Base-by-base conservation (phyloP, 2,888 invertebrate genomes). In the Stegana nigrithorax region DNA sequence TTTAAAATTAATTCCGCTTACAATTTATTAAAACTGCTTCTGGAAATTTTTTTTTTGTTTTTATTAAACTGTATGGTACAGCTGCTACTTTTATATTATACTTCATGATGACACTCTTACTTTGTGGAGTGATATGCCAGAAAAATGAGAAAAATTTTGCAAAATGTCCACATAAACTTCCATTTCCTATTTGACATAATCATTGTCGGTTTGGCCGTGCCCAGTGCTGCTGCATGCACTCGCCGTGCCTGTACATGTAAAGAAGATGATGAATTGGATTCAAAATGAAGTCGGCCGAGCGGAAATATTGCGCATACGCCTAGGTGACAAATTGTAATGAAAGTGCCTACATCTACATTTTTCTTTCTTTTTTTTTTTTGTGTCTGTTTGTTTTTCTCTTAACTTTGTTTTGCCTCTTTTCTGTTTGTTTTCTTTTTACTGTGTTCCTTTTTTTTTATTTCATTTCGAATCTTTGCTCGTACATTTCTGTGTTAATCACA, bases 271-370 rank as follows among this genome's bases (percentile, higher is more conserved):
- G 19, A 56, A 26, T 56, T 59, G 23, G 47, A 61, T 65, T 65
- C n/a, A 36, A 60, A 64, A 64, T 72, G 42, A 53, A 36, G 39
- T 60, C 19, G 63, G 42, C 55, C 67, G 59, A 59, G 53, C 45
- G 53, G 42, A 25, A 47, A 59, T 63, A 69, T 71, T 72, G 64
- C 62, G 64, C 64, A 69, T 68, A 73, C 72, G 73, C 64, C 65
- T 56, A 63, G 69, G 62, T 72, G 68, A 69, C 67, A 67, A 60
- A 67, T 65, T 59, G 55, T 65, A 68, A 68, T 72, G 63, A 55
- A 14, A 39, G 3, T n/a, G 14, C 14, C 2, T 39, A 17, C 12
- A 17, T 14, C 39, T 14, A 17, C 14, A 39, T 39, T 39, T 39
- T n/a, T 5, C 14, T n/a, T 39, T 39, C 6, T 14, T 39, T 39